These are phyloP conservation scores for Oxycera nigricornis DNA, from an alignment of 2,888 invertebrate species.

Conservation along the genomic window DNA sequence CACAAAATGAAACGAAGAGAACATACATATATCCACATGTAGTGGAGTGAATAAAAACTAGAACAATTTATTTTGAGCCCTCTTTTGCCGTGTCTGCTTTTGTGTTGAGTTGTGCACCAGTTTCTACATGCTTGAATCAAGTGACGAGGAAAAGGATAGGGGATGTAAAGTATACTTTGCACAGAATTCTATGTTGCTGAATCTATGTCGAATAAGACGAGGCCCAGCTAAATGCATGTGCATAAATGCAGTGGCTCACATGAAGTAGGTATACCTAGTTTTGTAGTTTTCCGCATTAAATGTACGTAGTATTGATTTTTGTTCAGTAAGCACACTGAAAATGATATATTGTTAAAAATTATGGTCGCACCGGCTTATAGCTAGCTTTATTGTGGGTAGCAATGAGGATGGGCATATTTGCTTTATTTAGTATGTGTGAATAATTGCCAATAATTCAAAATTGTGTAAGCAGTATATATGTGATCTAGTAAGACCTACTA, in stretches of 20 bases:
- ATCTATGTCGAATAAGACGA: background rate
- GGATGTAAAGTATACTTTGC: slow-evolving; percentile 6
- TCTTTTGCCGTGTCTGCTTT: background rate
- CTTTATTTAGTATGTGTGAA: no score
- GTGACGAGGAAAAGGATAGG: background rate
- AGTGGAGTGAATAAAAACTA: background rate
- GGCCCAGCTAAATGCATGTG: slow-evolving; percentile 18
- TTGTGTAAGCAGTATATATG: no score
- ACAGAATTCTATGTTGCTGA: background rate
- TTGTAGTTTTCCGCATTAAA: slow-evolving; percentile 21
- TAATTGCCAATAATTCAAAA: no score
- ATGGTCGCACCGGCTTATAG: background rate
- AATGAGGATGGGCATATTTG: no score
- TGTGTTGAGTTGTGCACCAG: slow-evolving; percentile 19
- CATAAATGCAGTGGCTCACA: slow-evolving; percentile 9
- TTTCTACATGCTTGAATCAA: slow-evolving; percentile 18
- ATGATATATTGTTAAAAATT: background rate
- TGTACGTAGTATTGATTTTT: slow-evolving; percentile 21
- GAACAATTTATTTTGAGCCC: background rate
- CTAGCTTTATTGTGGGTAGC: no score
- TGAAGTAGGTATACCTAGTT: background rate
- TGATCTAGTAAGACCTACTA: no score
- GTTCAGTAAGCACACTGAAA: slow-evolving; percentile 14
- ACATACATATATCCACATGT: background rate
- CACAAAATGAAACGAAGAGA: background rate